Base-by-base conservation (phyloP, 2,113 vertebrate species). In the Eulemur rufifrons region DNA sequence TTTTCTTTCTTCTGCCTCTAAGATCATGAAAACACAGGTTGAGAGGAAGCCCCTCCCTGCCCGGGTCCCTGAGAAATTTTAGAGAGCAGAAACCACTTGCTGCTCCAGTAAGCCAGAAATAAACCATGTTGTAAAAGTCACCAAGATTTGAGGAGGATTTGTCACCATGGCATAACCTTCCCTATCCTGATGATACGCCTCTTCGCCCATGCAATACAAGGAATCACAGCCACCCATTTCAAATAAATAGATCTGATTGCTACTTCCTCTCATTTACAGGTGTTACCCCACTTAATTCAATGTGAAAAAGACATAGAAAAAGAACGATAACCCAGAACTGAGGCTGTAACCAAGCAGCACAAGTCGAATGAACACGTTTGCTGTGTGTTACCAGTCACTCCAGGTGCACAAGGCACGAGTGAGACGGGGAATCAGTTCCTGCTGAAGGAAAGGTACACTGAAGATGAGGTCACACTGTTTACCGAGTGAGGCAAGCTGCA, bases 341-440 rank as follows among this genome's bases (percentile, higher is more conserved):
- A 21, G 14, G 27, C 80, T 37, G 1, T 34, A 14, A 37, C 59
- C 52, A 18, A 61, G 25, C 34, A 42, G 50, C 4, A 39, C n/a
- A 10, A 0, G 0, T 17, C 37, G 9, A 23, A 78, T 25, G 4
- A 8, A 27, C 3, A 20, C 78, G 47, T 32, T 76, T 37, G 29
- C 8, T 56, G 47, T 21, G 29, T 20, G 37, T 21, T 20, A 29
- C 61, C 34, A 0, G 34, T 39, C 9, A 47, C 77, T 34, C 39
- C 18, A 78, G 0, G 0, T 0, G 8, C 34, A 37, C 18, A 66
- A 1, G 8, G 59, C 34, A 3, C 1, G 2, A 23, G 59, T 18
- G 3, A 86, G 29, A 54, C 6, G 27, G 54, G 81, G 42, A 52
- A 12, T 21, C 27, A 17, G 12, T 8, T 39, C 50, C 56, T 76